A percentile compares a stretch with the other conserved stretches of the same genome.
Evolutionary conservation across 2,797 vertebrate species (phyloP).

Genomic region (Leptodactylus fallax): DNA sequence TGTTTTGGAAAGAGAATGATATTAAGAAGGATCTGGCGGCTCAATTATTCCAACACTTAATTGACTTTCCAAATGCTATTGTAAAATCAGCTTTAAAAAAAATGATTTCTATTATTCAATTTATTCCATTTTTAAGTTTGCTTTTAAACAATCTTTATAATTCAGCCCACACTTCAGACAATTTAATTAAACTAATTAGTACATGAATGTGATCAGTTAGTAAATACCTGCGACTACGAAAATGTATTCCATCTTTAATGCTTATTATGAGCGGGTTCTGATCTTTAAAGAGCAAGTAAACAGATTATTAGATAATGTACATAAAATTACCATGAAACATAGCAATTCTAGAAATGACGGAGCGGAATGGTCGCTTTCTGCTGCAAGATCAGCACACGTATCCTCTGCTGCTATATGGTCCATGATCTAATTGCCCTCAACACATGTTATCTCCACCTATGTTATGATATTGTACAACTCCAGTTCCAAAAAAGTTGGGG

Average conservation of each 20-base stretch:
- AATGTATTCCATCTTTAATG: slow-evolving; percentile 3
- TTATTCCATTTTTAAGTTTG: slow-evolving; percentile 45
- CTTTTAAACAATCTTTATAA: slow-evolving; percentile 54
- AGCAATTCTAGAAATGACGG: background rate
- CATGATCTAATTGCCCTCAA: too few species aligned
- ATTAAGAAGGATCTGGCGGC: slow-evolving; percentile 1
- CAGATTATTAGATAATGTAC: background rate
- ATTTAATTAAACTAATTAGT: slow-evolving; percentile 53
- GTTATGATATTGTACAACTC: too few species aligned
- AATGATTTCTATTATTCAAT: slow-evolving; percentile 33
- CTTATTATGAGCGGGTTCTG: background rate
- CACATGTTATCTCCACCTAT: too few species aligned
- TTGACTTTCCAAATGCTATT: slow-evolving; percentile 49
- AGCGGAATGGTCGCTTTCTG: background rate
- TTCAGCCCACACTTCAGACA: slow-evolving; percentile 53
- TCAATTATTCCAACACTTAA: slow-evolving; percentile 44
- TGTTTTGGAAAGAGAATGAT: background rate
- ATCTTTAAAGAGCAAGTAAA: background rate
- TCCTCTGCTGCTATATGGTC: too few species aligned
- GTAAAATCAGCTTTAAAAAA: slow-evolving; percentile 35
- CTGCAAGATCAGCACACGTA: background rate
- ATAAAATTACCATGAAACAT: background rate
- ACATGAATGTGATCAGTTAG: slow-evolving; percentile 44
- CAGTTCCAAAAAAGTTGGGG: too few species aligned
- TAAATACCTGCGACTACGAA: slow-evolving; percentile 42